phyloP scores from a whole-genome alignment of 2,888 invertebrate species.

The Orthonevra nobilis region DNA sequence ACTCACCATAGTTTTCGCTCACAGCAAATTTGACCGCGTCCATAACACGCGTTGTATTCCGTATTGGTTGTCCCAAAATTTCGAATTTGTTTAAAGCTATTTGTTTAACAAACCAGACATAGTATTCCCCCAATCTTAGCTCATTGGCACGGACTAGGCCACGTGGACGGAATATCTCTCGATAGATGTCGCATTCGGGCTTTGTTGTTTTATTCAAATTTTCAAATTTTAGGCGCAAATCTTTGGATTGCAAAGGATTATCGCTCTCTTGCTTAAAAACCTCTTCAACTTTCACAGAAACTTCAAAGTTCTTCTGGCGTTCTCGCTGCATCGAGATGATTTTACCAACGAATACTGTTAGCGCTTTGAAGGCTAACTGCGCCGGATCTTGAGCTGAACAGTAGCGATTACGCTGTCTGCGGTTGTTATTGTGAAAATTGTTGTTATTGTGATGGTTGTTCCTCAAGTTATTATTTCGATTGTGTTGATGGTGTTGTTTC shows the following conservation, averaged over 20 bases:
- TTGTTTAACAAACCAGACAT: constrained; percentile 80
- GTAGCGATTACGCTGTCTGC: constrained; percentile 78
- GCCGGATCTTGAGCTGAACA: constrained; percentile 84
- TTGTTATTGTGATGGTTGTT: constrained; percentile 58
- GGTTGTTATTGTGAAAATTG: constrained; percentile 55
- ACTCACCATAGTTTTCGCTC: constrained; percentile 81
- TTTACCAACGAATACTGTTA: constrained; percentile 85
- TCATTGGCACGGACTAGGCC: constrained; percentile 78
- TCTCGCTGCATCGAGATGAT: constrained; percentile 84
- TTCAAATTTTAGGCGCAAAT: constrained; percentile 78
- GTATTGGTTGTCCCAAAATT: constrained; percentile 79
- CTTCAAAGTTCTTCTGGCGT: constrained; percentile 83
- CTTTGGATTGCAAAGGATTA: constrained; percentile 76
- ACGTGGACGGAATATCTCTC: constrained; percentile 77
- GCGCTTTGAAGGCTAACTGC: constrained; percentile 84
- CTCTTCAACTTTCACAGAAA: constrained; percentile 84
- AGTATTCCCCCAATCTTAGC: constrained; percentile 78
- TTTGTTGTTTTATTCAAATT: constrained; percentile 77
- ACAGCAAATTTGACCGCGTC: constrained; percentile 79
- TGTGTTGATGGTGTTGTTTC: constrained; percentile 64
- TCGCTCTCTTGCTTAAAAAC: constrained; percentile 83
- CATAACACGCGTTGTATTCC: constrained; percentile 76
- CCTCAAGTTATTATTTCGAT: constrained; percentile 39
- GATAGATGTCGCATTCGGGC: constrained; percentile 80
- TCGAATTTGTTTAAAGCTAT: constrained; percentile 79